Evolutionary conservation across 2,113 vertebrate genomes (phyloP).

Genomic region (Nematolebias whitei): DNA sequence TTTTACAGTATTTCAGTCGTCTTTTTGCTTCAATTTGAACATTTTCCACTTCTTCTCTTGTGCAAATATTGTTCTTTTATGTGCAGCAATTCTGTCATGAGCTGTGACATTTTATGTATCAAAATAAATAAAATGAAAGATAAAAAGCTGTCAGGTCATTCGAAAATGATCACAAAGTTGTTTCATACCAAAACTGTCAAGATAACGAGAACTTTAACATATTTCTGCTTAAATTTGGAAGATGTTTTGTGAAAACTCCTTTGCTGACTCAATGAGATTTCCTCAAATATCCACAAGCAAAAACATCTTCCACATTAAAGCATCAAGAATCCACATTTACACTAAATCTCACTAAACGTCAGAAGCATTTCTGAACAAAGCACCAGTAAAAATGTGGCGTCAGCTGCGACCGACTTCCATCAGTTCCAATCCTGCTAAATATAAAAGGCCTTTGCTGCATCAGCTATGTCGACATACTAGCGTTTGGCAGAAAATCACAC

Average conservation of each 20-base stretch:
- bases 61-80: not conserved
- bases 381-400: too few relatives aligned
- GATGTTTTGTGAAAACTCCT: conserved; percentile 1
- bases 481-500: conserved; percentile 9
- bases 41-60: not conserved
- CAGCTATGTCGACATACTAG: not conserved
- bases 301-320: conserved; percentile 14
- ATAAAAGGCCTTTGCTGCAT: not conserved
- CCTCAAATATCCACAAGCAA: conserved; percentile 5
- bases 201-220: not conserved
- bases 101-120: not conserved
- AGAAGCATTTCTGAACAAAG: not conserved
- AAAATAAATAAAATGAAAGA: not conserved
- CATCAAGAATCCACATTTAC: not conserved
- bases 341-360: conserved; percentile 5
- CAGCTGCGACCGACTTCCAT: too few relatives aligned
- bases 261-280: conserved; percentile 7
- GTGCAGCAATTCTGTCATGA: not conserved
- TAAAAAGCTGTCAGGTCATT: not conserved
- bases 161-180: not conserved
- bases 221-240: not conserved
- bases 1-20: not conserved
- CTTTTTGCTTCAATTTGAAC: not conserved
- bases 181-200: conserved; percentile 1
- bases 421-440: not conserved